Base-by-base conservation (phyloP, 2,113 vertebrate genomes). In the Sylvietta virens region DNA sequence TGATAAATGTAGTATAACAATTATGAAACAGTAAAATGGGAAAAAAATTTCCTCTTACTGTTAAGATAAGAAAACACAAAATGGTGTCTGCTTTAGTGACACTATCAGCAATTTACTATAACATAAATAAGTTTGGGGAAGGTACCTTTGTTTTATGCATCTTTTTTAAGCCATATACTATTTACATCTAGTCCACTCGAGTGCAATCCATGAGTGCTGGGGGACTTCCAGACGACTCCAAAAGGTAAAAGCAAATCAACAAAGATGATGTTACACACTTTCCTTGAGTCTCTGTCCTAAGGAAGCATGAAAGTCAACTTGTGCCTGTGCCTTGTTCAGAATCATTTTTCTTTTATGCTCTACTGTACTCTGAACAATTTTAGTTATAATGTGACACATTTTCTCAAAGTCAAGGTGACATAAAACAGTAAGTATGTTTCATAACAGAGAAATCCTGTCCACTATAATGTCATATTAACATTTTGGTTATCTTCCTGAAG, bases 361-460 rank as follows among this genome's bases (percentile, higher is more conserved):
- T 89, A 88, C 45, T 94, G 76, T 97, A 88, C 48, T 91, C 85
- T 27, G 77, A 94, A 62, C 94, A 90, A 91, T 95, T 97, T 97
- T 76, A 91, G 92, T 91, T 94, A 93, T 95, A 97, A 76, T 83
- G 78, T 93, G 94, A 94, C 84, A 84, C 65, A 94, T 95, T 97
- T 92, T 81, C 84, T 87, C 88, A 88, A 94, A 96, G 97, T 97
- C 97, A 97, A 97, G 94, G 96, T 96, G 95, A 97, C 95, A 96
- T 92, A 92, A 94, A 93, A 83, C 92, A 94, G 86, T 88, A 91
- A 91, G 30, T 57, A 92, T 94, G 50, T 92, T 96, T 94, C 72
- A 80, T 91, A 97, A 97, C 71, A 96, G 86, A 97, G 91, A 96
- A 96, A 94, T 97, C 69, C 51, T 92, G 64, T 64, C 76, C 90